Base-by-base conservation (phyloP, 2,888 invertebrate genomes). In the Acleris laterana region DNA sequence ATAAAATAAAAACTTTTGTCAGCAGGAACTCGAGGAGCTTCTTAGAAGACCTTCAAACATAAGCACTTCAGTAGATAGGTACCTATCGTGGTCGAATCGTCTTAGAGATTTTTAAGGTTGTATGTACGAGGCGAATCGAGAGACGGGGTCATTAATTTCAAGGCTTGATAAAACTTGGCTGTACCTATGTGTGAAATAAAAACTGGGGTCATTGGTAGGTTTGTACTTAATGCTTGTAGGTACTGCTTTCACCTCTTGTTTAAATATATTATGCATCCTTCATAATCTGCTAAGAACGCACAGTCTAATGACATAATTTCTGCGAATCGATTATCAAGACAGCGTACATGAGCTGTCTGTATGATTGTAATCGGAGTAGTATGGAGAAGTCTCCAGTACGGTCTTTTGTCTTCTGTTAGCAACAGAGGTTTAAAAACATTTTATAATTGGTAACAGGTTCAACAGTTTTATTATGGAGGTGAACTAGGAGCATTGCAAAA, bases 251-350 rank as follows among this genome's bases (percentile, higher is more conserved):
- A 13, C 38, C 38, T 13, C 13, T 13, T 38, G 4, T 38, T 11
- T 13, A 38, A 2, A 11, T 11, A 38, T 1, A 38, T 28, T 32
- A 32, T 38, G 38, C 38, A 38, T 13, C 4, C 38, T n/a, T 46
- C 2, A 17, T 46, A 46, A n/a, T 46, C 16, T 46, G 46, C 16
- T 17, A n/a, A 44, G n/a, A n/a, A 44, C n/a, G n/a, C n/a, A 5
- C n/a, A 1, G 46, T 55, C 38, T 32, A 3, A 13, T 3, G n/a
- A 16, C 20, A 22, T n/a, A 13, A 6, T 38, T 57, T 57, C 57
- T 57, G n/a, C 7, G 57, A 59, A 59, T 9, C 17, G 58, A 59
- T 59, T 16, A 55, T 55, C n/a, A 25, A 22, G 44, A 57, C 9
- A 56, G 5, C 11, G 17, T 25, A 19, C 56, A 25, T 56, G 44